Base-by-base conservation (phyloP, 1,140 invertebrate species). In the Samia ricini region DNA sequence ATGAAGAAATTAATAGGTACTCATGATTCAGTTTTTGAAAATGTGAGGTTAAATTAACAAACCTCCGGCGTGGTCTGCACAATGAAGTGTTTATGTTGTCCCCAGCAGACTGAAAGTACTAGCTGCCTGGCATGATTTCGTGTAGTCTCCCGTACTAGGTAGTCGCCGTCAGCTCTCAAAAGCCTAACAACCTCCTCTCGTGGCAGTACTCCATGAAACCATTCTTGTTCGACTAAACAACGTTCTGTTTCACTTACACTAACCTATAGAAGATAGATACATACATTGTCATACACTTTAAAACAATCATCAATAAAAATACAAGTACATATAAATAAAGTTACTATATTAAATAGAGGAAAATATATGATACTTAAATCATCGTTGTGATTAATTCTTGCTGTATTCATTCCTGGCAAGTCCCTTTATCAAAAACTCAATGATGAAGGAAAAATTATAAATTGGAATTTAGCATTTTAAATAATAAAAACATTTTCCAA, bases 171-270 rank as follows among this genome's bases (percentile, higher is more conserved):
- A 54, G 94, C 94, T 12, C 94, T 94, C 20, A 99, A 90, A 15
- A 99, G 91, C 63, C 97, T 91, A 12, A 99, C 97, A 2, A 99
- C 98, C 91, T 99, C 98, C 88, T 99, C 98, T 50, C 98, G 91
- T 0, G 98, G 98, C 29, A 99, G 80, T 2, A 99, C 97, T 4
- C 98, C 98, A 83, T 99, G 98, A 89, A 99, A 99, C 98, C 98
- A 99, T 85, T 98, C 97, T 88, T 98, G 96, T 66, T 98, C 96
- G 60, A 95, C 94, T 18, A 97, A 85, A 22, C 93, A 92, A 49
- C 93, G 76, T 69, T 90, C 88, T 18, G 85, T 81, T 66, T 88
- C 85, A 42, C 79, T 84, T 56, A 83, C 85, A 67, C 79, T 85
- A 64, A 90, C 85, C 86, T 90, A 64, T 22, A 29, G 66, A 63